Percentiles rank a stretch among this genome's conserved stretches.
These are phyloP conservation scores for Phlogophora meticulosa DNA, from an alignment of 2,888 invertebrate species.

Conservation along the genomic window DNA sequence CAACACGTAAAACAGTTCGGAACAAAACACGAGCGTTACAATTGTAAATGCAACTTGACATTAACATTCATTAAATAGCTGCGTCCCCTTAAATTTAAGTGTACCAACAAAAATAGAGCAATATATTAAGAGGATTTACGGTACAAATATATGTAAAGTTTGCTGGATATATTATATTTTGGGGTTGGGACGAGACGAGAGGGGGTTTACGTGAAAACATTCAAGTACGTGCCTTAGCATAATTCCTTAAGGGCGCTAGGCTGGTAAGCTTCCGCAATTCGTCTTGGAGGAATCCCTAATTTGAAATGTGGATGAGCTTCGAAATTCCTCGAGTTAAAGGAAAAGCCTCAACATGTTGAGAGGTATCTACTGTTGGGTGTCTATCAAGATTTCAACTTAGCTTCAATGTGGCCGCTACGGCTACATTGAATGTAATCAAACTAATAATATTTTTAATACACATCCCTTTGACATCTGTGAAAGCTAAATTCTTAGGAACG, in stretches of 20 bases:
- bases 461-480: background rate
- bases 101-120: constrained; percentile 90
- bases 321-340: constrained; percentile 78
- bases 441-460: background rate
- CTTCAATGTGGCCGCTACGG: background rate
- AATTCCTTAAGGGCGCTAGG: constrained; percentile 88
- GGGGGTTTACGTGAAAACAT: constrained; percentile 90
- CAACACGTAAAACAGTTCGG: constrained; percentile 64
- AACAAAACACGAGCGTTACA: constrained; percentile 79
- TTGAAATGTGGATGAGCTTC: constrained; percentile 89
- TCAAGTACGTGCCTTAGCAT: constrained; percentile 89
- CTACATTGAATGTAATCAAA: too few relatives aligned
- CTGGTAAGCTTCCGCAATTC: constrained; percentile 88
- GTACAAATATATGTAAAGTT: constrained; percentile 92
- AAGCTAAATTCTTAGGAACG: background rate
- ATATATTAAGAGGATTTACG: constrained; percentile 91
- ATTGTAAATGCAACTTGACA: constrained; percentile 84
- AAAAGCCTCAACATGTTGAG: constrained; percentile 22
- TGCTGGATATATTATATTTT: constrained; percentile 90
- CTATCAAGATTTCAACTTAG: background rate
- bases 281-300: constrained; percentile 91
- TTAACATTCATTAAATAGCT: constrained; percentile 89
- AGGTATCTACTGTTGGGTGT: background rate
- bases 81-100: constrained; percentile 86
- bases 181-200: constrained; percentile 88